Conservation (phyloP, 2,113 vertebrate species). For the Sylvietta virens region DNA sequence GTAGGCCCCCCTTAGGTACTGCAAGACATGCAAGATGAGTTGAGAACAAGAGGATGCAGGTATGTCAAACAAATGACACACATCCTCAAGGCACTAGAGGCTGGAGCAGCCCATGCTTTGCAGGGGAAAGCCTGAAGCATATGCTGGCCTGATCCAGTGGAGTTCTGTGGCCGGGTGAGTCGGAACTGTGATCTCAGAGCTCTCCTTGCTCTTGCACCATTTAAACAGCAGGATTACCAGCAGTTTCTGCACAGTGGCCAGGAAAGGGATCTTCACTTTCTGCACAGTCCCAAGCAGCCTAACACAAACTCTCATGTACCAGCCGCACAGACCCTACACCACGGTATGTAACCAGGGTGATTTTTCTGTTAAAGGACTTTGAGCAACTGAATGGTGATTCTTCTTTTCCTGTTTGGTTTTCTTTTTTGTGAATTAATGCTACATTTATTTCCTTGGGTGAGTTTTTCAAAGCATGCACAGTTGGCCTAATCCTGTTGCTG, state of each 20-base stretch:
- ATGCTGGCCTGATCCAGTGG: not conserved
- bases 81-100: not conserved
- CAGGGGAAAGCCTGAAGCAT: not conserved
- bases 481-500: constrained; percentile 22
- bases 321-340: not conserved
- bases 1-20: too few relatives aligned
- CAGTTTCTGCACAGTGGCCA: not conserved
- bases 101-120: not conserved
- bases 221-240: not conserved
- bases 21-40: not conserved
- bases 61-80: not conserved
- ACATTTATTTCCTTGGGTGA: constrained; percentile 24
- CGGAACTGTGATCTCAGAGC: fast-evolving
- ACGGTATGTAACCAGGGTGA: not conserved
- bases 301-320: not conserved
- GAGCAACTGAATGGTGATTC: not conserved
- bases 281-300: not conserved
- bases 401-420: not conserved
- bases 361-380: not conserved
- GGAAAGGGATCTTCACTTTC: not conserved
- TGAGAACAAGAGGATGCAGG: not conserved
- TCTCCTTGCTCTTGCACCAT: not conserved
- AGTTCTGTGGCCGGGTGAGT: fast-evolving
- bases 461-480: constrained; percentile 6
- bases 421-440: not conserved